Evolutionary conservation across 1,140 invertebrate genomes (phyloP), one percentile per base, ranked within the genome.

Genomic region (Phymorhynchus buccinoides): DNA sequence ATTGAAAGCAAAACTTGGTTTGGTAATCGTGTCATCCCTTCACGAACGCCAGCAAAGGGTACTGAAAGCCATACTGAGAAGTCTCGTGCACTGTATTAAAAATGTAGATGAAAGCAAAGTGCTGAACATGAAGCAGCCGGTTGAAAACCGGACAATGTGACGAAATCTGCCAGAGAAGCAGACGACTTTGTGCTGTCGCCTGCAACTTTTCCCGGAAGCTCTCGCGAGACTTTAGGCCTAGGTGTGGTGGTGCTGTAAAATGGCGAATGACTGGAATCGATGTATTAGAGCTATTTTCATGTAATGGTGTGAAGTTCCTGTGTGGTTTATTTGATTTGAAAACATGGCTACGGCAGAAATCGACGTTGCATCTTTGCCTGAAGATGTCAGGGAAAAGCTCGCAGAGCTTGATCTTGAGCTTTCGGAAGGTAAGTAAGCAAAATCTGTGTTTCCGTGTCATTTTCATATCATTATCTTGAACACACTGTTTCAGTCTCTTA

Each of bases 321-420:
- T 83, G 37, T 14, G 42, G 14, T 62, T 83, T 39, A 22, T 30
- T 62, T 41, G 41, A 62, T 71, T 18, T 35, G 81, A 79, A 39
- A 89, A 32, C 44, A 92, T 92, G 91, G 89, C 89, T 77, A 91
- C 91, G 71, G 86, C 86, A 37, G 89, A 91, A 75, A 83, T 91
- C 16, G 89, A 91, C 48, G 44, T 87, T 85, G 88, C 89, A 16
- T 85, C 87, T 56, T 75, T 92, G 35, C 91, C 91, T 44, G 89
- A 90, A 81, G 91, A 91, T 88, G 88, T 91, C 35, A 84, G 90
- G 79, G 86, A 89, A 41, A 97, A 98, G 94, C 94, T 99, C 89
- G 97, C 97, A 66, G 97, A 98, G 94, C 94, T 99, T 89, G 97
- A 98, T 91, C 95, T 98, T 90, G 98, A 98, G 94, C 95, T 98